Base-by-base conservation (phyloP, 1,140 invertebrate genomes). In the Amphibalanus amphitrite region DNA sequence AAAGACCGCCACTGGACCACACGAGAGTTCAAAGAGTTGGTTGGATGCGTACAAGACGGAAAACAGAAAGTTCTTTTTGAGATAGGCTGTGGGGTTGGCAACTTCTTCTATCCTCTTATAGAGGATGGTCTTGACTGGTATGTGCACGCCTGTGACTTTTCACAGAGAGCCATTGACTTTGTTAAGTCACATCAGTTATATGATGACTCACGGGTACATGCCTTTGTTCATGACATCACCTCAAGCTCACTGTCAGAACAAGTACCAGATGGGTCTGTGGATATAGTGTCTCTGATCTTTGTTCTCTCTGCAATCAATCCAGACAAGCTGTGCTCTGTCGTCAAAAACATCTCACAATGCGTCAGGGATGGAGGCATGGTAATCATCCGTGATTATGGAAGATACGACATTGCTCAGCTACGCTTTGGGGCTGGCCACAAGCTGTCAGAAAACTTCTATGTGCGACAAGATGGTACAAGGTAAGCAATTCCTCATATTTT, bases 1-100 rank as follows among this genome's bases (percentile, higher is more conserved):
- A 95, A 95, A 82, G 95, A 98, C 81, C 85, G 97, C 28, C 93
- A 98, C 79, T 99, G 97, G 97, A 97, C 93, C 4, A 91, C 87
- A 71, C 83, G 92, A 77, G 97, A 99, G 81, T 97, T 99, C 82
- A 78, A 87, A 75, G 94, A 98, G 79, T 81, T 99, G 25, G 74
- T 77, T 69, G 70, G 72, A 3, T 71, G 83, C 26, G 77, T 78
- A 69, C 69, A 77, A 70, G 74, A 71, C 47, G 79, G 17, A 3
- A 69, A 38, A 23, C 17, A 38, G 69, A n/a, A 71, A 29, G 40
- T 26, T 68, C 82, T 89, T 38, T 80, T 97, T 17, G 95, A 99
- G 83, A 85, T 97, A 28, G 97, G 97, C 0, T 98, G 96, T 82
- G 97, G 97, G 10, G 95, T 97, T 69, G 97, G 97, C 0, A 98